Conservation (phyloP, 2,797 vertebrate species). For the Poeciliopsis gracilis region DNA sequence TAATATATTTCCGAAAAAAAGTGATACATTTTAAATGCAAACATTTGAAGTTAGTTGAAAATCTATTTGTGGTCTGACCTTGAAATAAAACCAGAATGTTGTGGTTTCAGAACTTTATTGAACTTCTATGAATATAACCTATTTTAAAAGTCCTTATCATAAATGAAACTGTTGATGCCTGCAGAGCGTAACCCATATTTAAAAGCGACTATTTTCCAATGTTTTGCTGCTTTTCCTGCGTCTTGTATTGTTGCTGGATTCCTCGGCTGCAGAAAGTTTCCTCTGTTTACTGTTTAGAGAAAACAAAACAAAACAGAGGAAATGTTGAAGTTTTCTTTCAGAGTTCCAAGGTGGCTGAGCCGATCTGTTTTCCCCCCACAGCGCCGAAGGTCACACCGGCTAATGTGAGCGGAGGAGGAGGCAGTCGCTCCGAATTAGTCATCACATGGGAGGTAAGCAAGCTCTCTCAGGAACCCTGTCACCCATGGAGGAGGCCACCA, state of each 20-base stretch:
- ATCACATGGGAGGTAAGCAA: constrained; percentile 97
- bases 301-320: constrained; percentile 7
- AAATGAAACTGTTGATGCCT: neutral
- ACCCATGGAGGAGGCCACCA: constrained; percentile 58
- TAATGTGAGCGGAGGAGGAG: constrained; percentile 95
- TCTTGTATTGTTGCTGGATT: neutral
- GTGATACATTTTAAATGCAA: neutral
- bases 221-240: neutral
- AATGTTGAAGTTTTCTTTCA: constrained; percentile 21
- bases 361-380: constrained; percentile 73
- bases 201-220: neutral
- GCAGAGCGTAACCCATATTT: neutral
- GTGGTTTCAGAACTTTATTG: neutral
- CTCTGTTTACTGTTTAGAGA: neutral
- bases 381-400: constrained; percentile 96
- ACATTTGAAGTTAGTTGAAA: neutral
- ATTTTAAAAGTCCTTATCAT: neutral
- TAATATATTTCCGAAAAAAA: neutral
- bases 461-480: constrained; percentile 46
- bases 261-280: neutral
- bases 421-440: constrained; percentile 96
- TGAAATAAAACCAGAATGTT: neutral
- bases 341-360: constrained; percentile 44
- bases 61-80: neutral
- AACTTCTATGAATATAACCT: neutral